Conservation (phyloP, 1,140 invertebrate species). For the Coptotermes formosanus region DNA sequence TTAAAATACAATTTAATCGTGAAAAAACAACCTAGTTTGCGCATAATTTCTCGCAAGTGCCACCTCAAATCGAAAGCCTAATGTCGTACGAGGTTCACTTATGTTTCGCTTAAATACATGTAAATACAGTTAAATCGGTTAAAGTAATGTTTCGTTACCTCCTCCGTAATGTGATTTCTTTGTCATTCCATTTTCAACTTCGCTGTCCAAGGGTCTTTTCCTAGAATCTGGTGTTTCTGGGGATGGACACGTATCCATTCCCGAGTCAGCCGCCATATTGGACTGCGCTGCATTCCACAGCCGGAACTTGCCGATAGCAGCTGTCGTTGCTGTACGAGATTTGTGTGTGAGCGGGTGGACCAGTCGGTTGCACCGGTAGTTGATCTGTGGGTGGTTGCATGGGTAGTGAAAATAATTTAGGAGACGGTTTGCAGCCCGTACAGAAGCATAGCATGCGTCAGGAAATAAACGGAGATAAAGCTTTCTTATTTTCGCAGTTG, state of each 20-base stretch:
- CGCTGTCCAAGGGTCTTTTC: conserved; percentile 82
- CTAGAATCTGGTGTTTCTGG: conserved; percentile 77
- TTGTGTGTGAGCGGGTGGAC: background rate
- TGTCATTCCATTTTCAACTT: conserved; percentile 80
- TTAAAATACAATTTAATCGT: background rate
- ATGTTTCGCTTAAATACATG: conserved; percentile 21
- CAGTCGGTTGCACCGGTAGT: background rate
- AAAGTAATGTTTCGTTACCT: conserved; percentile 57
- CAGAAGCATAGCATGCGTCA: background rate
- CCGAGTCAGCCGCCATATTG: conserved; percentile 77
- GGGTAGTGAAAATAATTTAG: background rate
- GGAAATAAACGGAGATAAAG: background rate
- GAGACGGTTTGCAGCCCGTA: background rate
- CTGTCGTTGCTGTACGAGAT: background rate
- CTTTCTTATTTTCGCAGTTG: too few relatives aligned
- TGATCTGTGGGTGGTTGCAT: too few relatives aligned
- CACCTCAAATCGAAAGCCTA: background rate
- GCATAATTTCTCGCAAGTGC: background rate
- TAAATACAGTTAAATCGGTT: background rate
- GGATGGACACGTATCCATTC: conserved; percentile 78
- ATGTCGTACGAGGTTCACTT: conserved; percentile 21
- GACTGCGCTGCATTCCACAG: conserved; percentile 34
- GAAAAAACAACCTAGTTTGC: background rate
- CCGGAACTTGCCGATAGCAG: background rate
- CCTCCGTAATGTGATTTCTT: conserved; percentile 86